phyloP scores from a whole-genome alignment of 2,113 vertebrate genomes.

The Periophthalmodon schlosseri region DNA sequence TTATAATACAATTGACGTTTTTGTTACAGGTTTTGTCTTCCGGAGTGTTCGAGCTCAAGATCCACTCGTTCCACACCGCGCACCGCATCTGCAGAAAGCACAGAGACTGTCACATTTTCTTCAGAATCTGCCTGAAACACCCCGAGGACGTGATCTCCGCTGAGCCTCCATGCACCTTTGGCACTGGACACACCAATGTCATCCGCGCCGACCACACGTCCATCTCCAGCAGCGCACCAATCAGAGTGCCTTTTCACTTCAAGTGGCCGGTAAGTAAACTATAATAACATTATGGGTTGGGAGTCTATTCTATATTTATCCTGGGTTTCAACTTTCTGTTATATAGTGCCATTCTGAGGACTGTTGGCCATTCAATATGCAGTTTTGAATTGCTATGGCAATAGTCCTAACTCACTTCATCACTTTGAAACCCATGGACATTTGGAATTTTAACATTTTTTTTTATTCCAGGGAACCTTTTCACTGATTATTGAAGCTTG shows the following conservation, averaged over 20 bases:
- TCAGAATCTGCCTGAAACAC: slow-evolving; percentile 88
- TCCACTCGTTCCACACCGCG: slow-evolving; percentile 81
- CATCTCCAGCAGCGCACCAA: slow-evolving; percentile 76
- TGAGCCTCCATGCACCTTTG: slow-evolving; percentile 86
- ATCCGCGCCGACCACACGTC: slow-evolving; percentile 77
- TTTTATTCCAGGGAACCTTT: slow-evolving; percentile 79
- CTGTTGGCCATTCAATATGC: no score
- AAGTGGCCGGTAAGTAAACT: slow-evolving; percentile 87
- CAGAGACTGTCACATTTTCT: slow-evolving; percentile 84
- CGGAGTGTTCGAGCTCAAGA: slow-evolving; percentile 89
- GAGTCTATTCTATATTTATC: neutral
- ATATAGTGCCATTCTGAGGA: no score
- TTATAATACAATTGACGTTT: neutral
- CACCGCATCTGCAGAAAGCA: slow-evolving; percentile 70
- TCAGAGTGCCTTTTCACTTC: slow-evolving; percentile 86
- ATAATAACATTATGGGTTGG: neutral
- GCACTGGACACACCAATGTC: slow-evolving; percentile 80
- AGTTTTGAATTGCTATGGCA: no score
- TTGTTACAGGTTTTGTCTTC: slow-evolving; percentile 76
- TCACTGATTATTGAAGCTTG: slow-evolving; percentile 89
- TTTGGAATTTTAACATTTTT: neutral
- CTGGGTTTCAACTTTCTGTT: no score
- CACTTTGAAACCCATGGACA: no score
- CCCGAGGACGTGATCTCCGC: slow-evolving; percentile 81
- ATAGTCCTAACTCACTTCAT: no score